A percentile compares a stretch with the other conserved stretches of the same genome.
Evolutionary conservation across 2,888 invertebrate species (phyloP).

Genomic region (Pammene fasciana): DNA sequence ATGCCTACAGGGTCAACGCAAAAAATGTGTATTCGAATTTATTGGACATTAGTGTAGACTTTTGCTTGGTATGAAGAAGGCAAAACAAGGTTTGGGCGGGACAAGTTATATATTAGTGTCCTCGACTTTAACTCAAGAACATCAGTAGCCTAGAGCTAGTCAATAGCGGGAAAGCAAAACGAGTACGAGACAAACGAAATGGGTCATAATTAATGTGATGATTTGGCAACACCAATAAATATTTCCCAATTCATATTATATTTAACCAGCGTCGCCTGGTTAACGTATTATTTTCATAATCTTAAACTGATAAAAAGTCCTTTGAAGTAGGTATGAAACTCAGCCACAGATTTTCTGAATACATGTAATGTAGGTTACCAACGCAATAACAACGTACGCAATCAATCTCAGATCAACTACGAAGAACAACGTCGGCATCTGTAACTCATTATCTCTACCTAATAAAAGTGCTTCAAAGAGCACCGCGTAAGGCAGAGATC

Average conservation of each 20-base stretch:
- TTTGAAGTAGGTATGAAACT: not conserved
- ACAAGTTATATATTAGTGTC: not conserved
- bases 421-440: slow-evolving; percentile 28
- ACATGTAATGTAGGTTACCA: slow-evolving; percentile 23
- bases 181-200: too few species aligned
- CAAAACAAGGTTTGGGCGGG: not conserved
- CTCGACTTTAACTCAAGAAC: not conserved
- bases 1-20: too few species aligned
- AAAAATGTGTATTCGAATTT: not conserved
- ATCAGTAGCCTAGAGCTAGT: too few species aligned
- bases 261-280: too few species aligned
- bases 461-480: slow-evolving; percentile 36
- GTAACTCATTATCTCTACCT: slow-evolving; percentile 31
- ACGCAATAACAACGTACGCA: slow-evolving; percentile 12
- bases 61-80: not conserved
- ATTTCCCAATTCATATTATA: too few species aligned
- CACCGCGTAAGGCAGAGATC: slow-evolving; percentile 14
- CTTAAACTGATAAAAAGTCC: too few species aligned
- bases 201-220: too few species aligned
- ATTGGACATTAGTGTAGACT: not conserved
- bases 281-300: too few species aligned
- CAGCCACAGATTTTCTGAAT: slow-evolving; percentile 1
- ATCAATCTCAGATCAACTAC: slow-evolving; percentile 27
- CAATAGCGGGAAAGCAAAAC: too few species aligned
- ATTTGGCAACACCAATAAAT: too few species aligned